Evolutionary conservation across 1,140 invertebrate genomes (phyloP).

Genomic region (Drosophila neocordata): DNA sequence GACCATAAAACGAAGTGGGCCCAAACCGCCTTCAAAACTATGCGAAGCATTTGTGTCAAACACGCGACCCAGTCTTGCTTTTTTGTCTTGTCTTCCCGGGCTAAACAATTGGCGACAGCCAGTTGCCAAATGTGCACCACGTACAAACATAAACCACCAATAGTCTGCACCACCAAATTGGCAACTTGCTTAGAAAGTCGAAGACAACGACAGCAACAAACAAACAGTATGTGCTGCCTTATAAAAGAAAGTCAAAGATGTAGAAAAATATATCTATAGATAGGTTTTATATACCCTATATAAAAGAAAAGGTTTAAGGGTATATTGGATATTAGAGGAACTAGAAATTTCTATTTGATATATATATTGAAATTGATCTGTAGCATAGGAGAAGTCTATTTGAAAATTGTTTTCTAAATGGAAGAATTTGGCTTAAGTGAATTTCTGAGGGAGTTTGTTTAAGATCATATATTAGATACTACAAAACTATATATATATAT

Average conservation of each 20-base stretch:
- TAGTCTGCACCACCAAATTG: slow-evolving; percentile 58
- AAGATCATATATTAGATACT: too few species aligned
- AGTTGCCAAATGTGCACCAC: slow-evolving; percentile 50
- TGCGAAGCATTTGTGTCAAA: slow-evolving; percentile 80
- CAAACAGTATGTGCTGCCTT: slow-evolving; percentile 1
- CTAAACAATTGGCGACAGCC: slow-evolving; percentile 64
- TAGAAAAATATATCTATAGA: not conserved
- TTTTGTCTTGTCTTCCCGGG: slow-evolving; percentile 19
- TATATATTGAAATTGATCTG: too few species aligned
- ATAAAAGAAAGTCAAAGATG: slow-evolving; percentile 71
- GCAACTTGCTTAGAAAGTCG: slow-evolving; percentile 79
- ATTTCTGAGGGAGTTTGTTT: too few species aligned
- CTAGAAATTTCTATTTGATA: too few species aligned
- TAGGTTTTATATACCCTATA: not conserved
- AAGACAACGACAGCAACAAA: slow-evolving; percentile 1
- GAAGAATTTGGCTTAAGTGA: too few species aligned
- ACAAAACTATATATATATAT: too few species aligned
- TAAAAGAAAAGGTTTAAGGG: not conserved
- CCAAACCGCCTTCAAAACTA: slow-evolving; percentile 79
- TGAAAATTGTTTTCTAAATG: too few species aligned
- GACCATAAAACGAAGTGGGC: slow-evolving; percentile 70
- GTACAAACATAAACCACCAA: not conserved
- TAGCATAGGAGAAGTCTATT: too few species aligned
- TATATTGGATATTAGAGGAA: too few species aligned
- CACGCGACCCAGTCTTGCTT: slow-evolving; percentile 73